phyloP scores from a whole-genome alignment of 2,113 vertebrate species.

The Polyodon spathula region DNA sequence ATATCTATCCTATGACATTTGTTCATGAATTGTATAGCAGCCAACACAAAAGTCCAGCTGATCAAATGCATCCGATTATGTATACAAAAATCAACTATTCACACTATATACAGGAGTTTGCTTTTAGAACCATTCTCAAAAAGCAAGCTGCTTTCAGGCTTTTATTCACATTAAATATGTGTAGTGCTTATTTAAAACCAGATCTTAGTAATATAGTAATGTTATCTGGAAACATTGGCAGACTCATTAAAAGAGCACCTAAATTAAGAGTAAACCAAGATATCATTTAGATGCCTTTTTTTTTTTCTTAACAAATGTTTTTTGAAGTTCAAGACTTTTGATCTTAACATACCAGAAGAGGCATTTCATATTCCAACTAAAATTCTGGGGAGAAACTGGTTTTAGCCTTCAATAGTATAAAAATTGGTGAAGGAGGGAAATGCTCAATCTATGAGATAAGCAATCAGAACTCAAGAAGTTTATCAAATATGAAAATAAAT shows the following conservation, averaged over 20 bases:
- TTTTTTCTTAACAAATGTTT: constrained; percentile 26
- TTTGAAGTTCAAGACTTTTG: too few species aligned
- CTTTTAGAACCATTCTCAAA: constrained; percentile 71
- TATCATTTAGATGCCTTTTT: constrained; percentile 17
- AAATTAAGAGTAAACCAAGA: constrained; percentile 43
- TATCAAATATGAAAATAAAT: too few species aligned
- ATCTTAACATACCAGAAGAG: constrained; percentile 28
- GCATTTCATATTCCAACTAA: constrained; percentile 31
- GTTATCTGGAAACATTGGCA: constrained; percentile 31
- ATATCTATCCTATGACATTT: constrained; percentile 94
- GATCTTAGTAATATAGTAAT: constrained; percentile 26
- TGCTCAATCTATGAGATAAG: background rate
- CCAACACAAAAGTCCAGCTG: constrained; percentile 96
- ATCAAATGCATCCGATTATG: constrained; percentile 88
- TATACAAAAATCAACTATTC: constrained; percentile 84
- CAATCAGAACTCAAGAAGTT: background rate
- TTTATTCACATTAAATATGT: constrained; percentile 87
- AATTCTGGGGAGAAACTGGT: constrained; percentile 11
- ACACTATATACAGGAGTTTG: constrained; percentile 86
- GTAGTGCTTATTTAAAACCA: constrained; percentile 66
- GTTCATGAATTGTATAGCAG: constrained; percentile 99
- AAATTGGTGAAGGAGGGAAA: constrained; percentile 3
- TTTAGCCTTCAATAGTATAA: constrained; percentile 10
- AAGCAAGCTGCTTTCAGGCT: constrained; percentile 68
- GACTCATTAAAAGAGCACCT: constrained; percentile 34